phyloP scores from a whole-genome alignment of 2,888 invertebrate genomes.

The Crioceris asparagi region DNA sequence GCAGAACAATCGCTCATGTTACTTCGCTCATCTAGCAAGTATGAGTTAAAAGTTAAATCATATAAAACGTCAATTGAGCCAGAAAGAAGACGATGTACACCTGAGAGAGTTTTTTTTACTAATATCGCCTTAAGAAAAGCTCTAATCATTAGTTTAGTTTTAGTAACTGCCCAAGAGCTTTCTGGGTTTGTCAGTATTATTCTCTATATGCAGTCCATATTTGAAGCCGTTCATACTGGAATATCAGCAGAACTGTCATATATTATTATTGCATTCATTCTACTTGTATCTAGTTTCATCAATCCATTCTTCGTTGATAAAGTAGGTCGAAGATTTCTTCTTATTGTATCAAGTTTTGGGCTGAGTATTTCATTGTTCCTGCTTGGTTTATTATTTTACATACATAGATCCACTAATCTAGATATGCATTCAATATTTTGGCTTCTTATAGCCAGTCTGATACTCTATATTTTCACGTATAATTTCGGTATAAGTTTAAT shows the following conservation, averaged over 20 bases:
- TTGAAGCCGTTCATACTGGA: conserved; percentile 50
- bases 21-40: conserved; percentile 55
- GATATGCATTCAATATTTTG: conserved; percentile 42
- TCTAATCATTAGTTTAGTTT: conserved; percentile 53
- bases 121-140: conserved; percentile 64
- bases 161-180: conserved; percentile 55
- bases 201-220: conserved; percentile 57
- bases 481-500: conserved; percentile 56
- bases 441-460: conserved; percentile 60
- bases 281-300: conserved; percentile 58
- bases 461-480: conserved; percentile 56
- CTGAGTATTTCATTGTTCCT: conserved; percentile 50
- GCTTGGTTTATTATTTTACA: conserved; percentile 37
- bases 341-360: conserved; percentile 57
- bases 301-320: conserved; percentile 69
- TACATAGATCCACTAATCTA: conserved; percentile 45
- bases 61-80: conserved; percentile 13
- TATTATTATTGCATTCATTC: conserved; percentile 65
- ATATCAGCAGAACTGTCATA: conserved; percentile 54
- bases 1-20: conserved; percentile 50
- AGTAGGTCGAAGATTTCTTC: conserved; percentile 59
- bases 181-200: conserved; percentile 35
- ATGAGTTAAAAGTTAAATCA: conserved; percentile 46
- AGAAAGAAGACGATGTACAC: conserved; percentile 39
- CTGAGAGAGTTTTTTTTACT: conserved; percentile 36